Base-by-base conservation (phyloP, 2,797 vertebrate genomes). In the Sebastes ruberrimus region DNA sequence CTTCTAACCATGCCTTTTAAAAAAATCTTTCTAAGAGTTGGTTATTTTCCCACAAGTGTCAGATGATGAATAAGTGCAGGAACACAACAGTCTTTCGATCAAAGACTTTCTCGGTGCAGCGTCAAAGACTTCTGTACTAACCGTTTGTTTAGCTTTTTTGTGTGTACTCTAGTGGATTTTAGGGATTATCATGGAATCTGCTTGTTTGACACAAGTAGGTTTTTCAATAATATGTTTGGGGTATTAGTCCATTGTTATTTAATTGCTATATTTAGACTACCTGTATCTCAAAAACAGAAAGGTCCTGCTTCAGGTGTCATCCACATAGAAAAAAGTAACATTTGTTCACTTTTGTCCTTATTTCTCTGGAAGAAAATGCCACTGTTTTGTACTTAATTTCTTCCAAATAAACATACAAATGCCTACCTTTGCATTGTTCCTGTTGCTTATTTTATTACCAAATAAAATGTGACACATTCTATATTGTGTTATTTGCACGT, bases 281-380 rank as follows among this genome's bases (percentile, higher is more conserved):
- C 85, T 93, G 70, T 89, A 84, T 88, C 81, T 90, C 77, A 72
- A 88, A 46, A 86, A 90, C 80, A 84, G 82, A 85, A 87, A 59
- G 82, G 80, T 81, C 89, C 88, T 83, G 25, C 70, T 88, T 76
- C 80, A 81, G 76, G 86, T 91, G 81, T 91, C 74, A 72, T 81
- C 69, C 68, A 79, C 52, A 68, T 88, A 83, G 76, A 89, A 80
- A 2, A 86, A 85, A 69, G 32, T 90, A 93, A 92, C 93, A 93
- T 92, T 95, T 96, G 95, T 95, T 95, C 86, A 95, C 95, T 93
- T 96, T 91, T 96, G 93, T 96, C 94, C 94, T 93, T 96, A 94
- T 96, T 97, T 97, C 96, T 96, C 95, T 96, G 96, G 96, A 96
- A 96, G 96, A 97, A 97, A 97, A 96, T 94, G 87, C 90, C 91